Conservation (phyloP, 2,888 invertebrate species). For the Drosophila austrosaltans region DNA sequence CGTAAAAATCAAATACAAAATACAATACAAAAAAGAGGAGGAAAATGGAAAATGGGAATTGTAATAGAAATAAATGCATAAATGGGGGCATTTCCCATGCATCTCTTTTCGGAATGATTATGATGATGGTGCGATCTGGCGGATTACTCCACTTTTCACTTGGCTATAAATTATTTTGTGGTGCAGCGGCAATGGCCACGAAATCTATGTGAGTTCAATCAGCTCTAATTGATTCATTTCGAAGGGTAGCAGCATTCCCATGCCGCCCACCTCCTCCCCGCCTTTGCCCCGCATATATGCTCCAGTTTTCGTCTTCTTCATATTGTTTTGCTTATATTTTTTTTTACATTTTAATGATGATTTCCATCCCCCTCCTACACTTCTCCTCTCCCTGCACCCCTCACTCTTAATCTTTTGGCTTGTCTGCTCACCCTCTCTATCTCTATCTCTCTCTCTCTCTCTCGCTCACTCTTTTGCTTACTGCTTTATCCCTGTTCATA, state of each 20-base stretch:
- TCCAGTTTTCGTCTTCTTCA: background rate
- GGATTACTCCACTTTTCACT: constrained; percentile 9
- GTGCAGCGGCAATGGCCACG: constrained; percentile 8
- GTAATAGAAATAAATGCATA: constrained; percentile 4
- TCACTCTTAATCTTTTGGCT: background rate
- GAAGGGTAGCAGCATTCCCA: constrained; percentile 21
- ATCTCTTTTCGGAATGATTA: background rate
- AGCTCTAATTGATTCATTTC: constrained; percentile 82
- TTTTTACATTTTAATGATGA: constrained; percentile 1
- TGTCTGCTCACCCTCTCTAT: background rate
- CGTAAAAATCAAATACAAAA: constrained; percentile 3
- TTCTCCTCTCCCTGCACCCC: background rate
- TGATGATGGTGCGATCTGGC: constrained; percentile 8
- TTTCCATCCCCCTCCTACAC: background rate
- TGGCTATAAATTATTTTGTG: constrained; percentile 6
- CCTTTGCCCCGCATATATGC: constrained; percentile 11
- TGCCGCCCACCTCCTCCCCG: background rate
- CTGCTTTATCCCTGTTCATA: constrained; percentile 63
- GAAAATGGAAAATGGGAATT: background rate
- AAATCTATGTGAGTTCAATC: constrained; percentile 80
- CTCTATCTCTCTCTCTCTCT: background rate
- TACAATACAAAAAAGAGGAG: background rate
- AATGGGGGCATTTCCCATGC: constrained; percentile 6
- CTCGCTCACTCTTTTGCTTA: background rate
- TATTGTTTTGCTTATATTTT: too few species aligned